Conservation (phyloP, 2,888 invertebrate species). For the Melanophora roralis region DNA sequence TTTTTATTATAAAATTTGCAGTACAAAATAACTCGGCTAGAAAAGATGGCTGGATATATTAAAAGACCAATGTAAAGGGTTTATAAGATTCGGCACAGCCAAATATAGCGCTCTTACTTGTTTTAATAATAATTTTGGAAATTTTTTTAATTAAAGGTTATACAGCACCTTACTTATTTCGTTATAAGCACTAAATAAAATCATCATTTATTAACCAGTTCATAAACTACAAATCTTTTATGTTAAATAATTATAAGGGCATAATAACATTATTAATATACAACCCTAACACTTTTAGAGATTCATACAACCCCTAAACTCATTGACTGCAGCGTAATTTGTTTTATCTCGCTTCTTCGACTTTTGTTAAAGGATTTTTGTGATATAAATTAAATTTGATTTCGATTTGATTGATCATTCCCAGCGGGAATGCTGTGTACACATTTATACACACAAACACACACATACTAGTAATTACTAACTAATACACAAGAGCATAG, state of each 20-base stretch:
- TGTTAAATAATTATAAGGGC: background rate
- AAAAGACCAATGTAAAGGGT: too few species aligned
- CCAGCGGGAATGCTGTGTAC: conserved; percentile 71
- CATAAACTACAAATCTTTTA: background rate
- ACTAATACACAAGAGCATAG: too few species aligned
- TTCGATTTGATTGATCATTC: conserved; percentile 77
- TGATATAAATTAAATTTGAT: conserved; percentile 65
- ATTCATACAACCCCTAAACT: conserved; percentile 46
- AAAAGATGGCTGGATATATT: too few species aligned
- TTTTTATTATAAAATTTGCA: too few species aligned
- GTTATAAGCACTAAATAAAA: too few species aligned
- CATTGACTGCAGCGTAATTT: conserved; percentile 38
- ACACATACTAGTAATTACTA: background rate
- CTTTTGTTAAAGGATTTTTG: conserved; percentile 57
- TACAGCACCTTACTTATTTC: too few species aligned
- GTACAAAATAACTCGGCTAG: too few species aligned
- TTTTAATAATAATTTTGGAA: too few species aligned
- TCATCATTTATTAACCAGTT: too few species aligned
- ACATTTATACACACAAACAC: conserved; percentile 9
- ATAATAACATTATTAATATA: conserved; percentile 18
- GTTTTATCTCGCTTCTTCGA: conserved; percentile 19
- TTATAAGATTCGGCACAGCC: too few species aligned
- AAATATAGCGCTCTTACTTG: too few species aligned
- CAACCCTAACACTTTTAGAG: conserved; percentile 20
- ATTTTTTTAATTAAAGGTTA: too few species aligned